Evolutionary conservation across 1,140 invertebrate genomes (phyloP), one percentile per base, ranked within the genome.

Genomic region (Trichogramma pretiosum): DNA sequence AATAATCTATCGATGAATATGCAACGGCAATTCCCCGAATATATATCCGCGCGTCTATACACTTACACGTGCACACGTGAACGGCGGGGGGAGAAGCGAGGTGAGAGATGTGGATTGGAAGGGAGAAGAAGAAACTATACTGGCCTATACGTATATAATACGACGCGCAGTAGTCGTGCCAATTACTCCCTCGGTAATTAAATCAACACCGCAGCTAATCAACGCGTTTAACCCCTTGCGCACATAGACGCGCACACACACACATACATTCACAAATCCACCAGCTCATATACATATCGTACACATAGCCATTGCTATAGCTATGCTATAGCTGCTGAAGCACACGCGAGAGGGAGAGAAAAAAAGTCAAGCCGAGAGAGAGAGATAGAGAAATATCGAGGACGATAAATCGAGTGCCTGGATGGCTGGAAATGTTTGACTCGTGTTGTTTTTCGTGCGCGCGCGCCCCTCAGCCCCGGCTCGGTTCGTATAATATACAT

Each of bases 131-230:
- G 46, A 44, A 47, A 52, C 44, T 35, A 24, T n/a, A n/a, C n/a
- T n/a, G n/a, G n/a, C n/a, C n/a, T n/a, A n/a, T n/a, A n/a, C n/a
- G n/a, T n/a, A n/a, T n/a, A n/a, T n/a, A 38, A 22, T 17, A 36
- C 33, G 34, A 3, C 22, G 48, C 61, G 57, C 38, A 37, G 48
- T 50, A 55, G 63, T 59, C 62, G 64, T 64, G 59, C 60, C 62
- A 66, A 66, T 66, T 65, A 66, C 56, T 65, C 58, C 56, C 57
- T 46, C 49, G 58, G 53, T 66, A 65, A 66, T 66, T 66, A 66
- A 66, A 65, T 66, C 64, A 62, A 66, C 64, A 66, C 56, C 59
- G 54, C 54, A 55, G 56, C 60, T 66, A 64, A 66, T 66, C 62
- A 66, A 65, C 59, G 60, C n/a, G n/a, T 56, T 50, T 35, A 48